These are phyloP conservation scores for Aramus guarauna DNA, from an alignment of 2,113 vertebrate species.

Conservation along the genomic window DNA sequence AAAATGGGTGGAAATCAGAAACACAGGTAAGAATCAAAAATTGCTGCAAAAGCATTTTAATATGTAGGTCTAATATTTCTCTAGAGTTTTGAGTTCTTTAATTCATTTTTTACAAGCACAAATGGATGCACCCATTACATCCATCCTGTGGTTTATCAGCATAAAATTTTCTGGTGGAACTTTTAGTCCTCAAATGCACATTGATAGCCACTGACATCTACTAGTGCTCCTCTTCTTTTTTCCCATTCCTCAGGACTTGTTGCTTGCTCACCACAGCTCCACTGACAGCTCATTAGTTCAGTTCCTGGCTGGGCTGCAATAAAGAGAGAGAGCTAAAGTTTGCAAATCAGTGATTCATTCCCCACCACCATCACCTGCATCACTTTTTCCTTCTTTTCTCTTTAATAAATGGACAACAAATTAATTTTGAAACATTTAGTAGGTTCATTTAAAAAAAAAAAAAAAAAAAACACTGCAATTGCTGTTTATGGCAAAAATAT, in stretches of 20 bases:
- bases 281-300: background rate
- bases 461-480: background rate
- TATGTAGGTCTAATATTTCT: background rate
- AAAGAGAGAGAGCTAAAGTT: background rate
- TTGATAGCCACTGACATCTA: background rate
- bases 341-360: background rate
- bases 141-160: background rate
- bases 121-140: background rate
- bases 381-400: fast-evolving
- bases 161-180: background rate
- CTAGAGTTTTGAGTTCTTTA: background rate
- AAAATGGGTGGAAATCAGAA: background rate
- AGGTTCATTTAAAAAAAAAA: no score
- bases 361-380: background rate
- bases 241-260: background rate
- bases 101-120: background rate
- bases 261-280: background rate
- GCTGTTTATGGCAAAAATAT: background rate
- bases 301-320: background rate
- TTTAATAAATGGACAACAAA: background rate
- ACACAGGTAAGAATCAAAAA: background rate
- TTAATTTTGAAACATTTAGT: no score
- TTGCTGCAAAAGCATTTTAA: background rate
- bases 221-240: background rate
- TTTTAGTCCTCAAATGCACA: background rate